Conservation (phyloP, 2,113 vertebrate genomes). For the Sprattus sprattus region DNA sequence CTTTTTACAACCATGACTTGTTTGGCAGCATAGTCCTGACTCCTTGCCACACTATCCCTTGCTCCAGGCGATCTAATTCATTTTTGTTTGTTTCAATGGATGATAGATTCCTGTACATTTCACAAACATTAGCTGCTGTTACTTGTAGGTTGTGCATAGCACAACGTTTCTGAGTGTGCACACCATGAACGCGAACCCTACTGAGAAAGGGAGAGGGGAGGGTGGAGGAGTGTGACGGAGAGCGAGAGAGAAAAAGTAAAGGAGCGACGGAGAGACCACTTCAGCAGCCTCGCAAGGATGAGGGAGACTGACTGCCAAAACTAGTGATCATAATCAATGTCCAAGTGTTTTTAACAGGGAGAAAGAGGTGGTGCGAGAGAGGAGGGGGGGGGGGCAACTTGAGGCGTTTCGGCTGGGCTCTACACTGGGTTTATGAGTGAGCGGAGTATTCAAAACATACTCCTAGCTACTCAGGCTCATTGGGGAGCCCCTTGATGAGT, state of each 20-base stretch:
- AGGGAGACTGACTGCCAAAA: not conserved
- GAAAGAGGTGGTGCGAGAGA: not conserved
- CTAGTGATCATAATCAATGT: slow-evolving; percentile 3
- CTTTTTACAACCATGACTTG: too few species aligned
- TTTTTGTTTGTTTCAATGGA: too few species aligned
- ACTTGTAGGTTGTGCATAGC: too few species aligned
- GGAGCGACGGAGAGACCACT: not conserved
- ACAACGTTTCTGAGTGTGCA: too few species aligned
- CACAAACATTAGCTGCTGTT: too few species aligned
- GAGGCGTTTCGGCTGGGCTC: slow-evolving; percentile 13
- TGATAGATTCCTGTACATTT: too few species aligned
- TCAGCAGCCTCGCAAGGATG: not conserved
- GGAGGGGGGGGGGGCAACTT: not conserved
- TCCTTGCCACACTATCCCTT: too few species aligned
- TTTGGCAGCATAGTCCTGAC: too few species aligned
- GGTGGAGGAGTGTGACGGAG: not conserved
- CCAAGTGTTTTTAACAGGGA: slow-evolving; percentile 3
- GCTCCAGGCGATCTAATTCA: too few species aligned
- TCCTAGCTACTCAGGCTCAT: slow-evolving; percentile 30
- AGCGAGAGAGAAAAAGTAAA: not conserved
- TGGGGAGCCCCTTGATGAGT: slow-evolving; percentile 40
- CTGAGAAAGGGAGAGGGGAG: not conserved
- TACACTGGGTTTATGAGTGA: slow-evolving; percentile 35
- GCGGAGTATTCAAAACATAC: slow-evolving; percentile 37
- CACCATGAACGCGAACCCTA: too few species aligned